These are phyloP conservation scores for Macaria liturata DNA, from an alignment of 2,888 invertebrate genomes.

Conservation along the genomic window DNA sequence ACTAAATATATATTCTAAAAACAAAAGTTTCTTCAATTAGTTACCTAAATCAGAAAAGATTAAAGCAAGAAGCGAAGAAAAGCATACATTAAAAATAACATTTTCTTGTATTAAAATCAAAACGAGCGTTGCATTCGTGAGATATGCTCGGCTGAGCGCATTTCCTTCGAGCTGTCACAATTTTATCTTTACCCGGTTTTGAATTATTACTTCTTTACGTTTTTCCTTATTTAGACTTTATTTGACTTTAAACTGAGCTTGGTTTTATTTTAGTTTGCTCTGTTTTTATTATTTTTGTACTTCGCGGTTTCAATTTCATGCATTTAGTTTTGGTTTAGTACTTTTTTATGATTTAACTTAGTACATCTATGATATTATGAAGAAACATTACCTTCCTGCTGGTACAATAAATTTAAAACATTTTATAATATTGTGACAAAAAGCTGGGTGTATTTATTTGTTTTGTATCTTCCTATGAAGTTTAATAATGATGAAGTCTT, in stretches of 20 bases:
- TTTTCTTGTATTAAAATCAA: slow-evolving; percentile 62
- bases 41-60: slow-evolving; percentile 8
- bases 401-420: too few relatives aligned
- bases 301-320: too few relatives aligned
- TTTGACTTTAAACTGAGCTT: slow-evolving; percentile 41
- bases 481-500: too few relatives aligned
- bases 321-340: not conserved
- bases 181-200: slow-evolving; percentile 65
- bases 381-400: too few relatives aligned
- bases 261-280: slow-evolving; percentile 8
- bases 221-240: slow-evolving; percentile 51
- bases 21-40: not conserved
- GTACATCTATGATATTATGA: too few relatives aligned
- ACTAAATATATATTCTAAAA: too few relatives aligned
- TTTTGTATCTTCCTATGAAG: too few relatives aligned
- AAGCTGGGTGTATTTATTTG: too few relatives aligned
- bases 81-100: slow-evolving; percentile 45
- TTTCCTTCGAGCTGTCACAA: slow-evolving; percentile 66
- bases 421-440: too few relatives aligned
- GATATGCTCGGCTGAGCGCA: slow-evolving; percentile 60
- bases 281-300: not conserved
- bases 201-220: slow-evolving; percentile 58
- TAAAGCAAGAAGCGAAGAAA: slow-evolving; percentile 35
- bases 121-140: slow-evolving; percentile 61
- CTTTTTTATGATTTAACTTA: not conserved